Evolutionary conservation across 2,888 invertebrate genomes (phyloP).

Genomic region (Atethmia centrago): DNA sequence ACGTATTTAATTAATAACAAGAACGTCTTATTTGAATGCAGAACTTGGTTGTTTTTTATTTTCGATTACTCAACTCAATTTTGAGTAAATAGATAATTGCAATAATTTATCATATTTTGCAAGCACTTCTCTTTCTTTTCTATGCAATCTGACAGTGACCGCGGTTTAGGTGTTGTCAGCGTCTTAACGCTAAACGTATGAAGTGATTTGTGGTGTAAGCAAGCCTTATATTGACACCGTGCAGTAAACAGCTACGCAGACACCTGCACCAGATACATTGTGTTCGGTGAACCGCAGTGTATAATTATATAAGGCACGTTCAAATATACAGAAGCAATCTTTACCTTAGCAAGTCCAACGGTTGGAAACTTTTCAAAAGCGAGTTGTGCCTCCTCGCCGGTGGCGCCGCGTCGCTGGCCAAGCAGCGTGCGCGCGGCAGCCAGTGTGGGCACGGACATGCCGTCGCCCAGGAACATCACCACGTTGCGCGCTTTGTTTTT

Average conservation of each 20-base stretch:
- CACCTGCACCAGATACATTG: background rate
- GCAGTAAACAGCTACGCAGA: background rate
- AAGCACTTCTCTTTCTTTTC: too few relatives aligned
- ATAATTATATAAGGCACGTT: background rate
- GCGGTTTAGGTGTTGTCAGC: too few relatives aligned
- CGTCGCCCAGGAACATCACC: slow-evolving; percentile 94
- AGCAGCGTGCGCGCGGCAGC: slow-evolving; percentile 92
- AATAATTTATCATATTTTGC: too few relatives aligned
- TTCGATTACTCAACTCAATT: too few relatives aligned
- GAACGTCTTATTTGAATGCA: too few relatives aligned
- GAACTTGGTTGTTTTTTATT: too few relatives aligned
- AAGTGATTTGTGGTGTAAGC: background rate
- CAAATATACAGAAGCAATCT: background rate
- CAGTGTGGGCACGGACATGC: slow-evolving; percentile 93
- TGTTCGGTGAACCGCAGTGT: too few relatives aligned
- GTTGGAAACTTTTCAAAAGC: slow-evolving; percentile 86
- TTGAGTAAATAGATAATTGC: too few relatives aligned
- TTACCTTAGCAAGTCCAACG: slow-evolving; percentile 92
- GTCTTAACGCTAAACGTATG: too few relatives aligned
- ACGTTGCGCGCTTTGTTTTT: slow-evolving; percentile 87
- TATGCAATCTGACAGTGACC: too few relatives aligned
- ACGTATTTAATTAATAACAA: too few relatives aligned
- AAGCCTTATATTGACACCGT: background rate
- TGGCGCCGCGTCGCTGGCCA: slow-evolving; percentile 89
- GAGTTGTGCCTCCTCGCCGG: slow-evolving; percentile 89